Percentiles rank a stretch among this genome's conserved stretches.
These are phyloP conservation scores for Ptychobarbus kaznakovi DNA, from an alignment of 2,797 vertebrate genomes.

Conservation along the genomic window DNA sequence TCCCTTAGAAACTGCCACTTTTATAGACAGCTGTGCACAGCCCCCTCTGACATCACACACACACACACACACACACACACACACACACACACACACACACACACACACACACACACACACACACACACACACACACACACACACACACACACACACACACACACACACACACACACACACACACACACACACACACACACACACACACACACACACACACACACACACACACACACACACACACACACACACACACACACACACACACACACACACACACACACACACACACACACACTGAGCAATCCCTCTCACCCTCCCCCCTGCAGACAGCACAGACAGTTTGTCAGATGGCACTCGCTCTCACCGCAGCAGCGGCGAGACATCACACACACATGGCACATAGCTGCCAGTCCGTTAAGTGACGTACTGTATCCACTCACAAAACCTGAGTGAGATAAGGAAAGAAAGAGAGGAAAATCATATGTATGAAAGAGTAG, in stretches of 20 bases:
- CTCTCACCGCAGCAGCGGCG: constrained; percentile 28
- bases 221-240: too few species aligned
- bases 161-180: constrained; percentile 10
- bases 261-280: neutral
- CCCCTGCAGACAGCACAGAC: constrained; percentile 51
- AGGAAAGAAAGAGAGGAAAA: constrained; percentile 28
- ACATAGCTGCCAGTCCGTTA: constrained; percentile 56
- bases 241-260: too few species aligned
- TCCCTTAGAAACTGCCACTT: constrained; percentile 50
- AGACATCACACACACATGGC: constrained; percentile 63
- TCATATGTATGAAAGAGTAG: constrained; percentile 24
- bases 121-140: too few species aligned
- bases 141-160: too few species aligned
- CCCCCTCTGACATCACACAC: constrained; percentile 61
- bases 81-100: neutral
- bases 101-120: too few species aligned
- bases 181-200: constrained; percentile 7
- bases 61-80: constrained; percentile 39
- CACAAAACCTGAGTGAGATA: constrained; percentile 28
- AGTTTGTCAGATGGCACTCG: constrained; percentile 51
- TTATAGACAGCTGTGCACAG: constrained; percentile 63
- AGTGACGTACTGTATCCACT: constrained; percentile 48
- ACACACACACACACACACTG: constrained; percentile 21
- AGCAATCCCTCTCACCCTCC: constrained; percentile 56
- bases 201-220: too few species aligned